Percentiles rank a stretch among this genome's conserved stretches.
Evolutionary conservation across 2,797 vertebrate genomes (phyloP).

Genomic region (Tadarida brasiliensis): DNA sequence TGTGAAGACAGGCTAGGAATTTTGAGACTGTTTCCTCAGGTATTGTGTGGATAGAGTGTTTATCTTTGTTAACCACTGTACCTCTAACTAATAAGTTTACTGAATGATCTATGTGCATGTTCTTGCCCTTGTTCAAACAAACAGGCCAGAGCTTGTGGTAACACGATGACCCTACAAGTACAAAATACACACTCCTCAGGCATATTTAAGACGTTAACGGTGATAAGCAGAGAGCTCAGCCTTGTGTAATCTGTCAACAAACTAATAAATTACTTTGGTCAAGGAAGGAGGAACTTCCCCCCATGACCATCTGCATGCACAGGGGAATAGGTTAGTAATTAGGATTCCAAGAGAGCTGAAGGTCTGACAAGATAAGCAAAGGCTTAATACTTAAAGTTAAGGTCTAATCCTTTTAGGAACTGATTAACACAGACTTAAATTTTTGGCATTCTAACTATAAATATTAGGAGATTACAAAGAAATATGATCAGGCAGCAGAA

Average conservation of each 20-base stretch:
- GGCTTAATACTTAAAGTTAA: constrained; percentile 70
- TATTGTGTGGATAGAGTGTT: constrained; percentile 41
- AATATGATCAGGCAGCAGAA: constrained; percentile 60
- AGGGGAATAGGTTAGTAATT: constrained; percentile 71
- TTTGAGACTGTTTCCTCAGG: constrained; percentile 56
- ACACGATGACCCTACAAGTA: constrained; percentile 82
- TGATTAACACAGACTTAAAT: constrained; percentile 38
- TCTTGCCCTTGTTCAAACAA: constrained; percentile 85
- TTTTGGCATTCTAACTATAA: constrained; percentile 73
- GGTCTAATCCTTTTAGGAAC: constrained; percentile 80
- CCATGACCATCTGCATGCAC: constrained; percentile 80
- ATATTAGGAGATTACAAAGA: constrained; percentile 74
- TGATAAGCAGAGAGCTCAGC: constrained; percentile 76
- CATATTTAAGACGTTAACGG: constrained; percentile 81
- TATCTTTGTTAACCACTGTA: constrained; percentile 78
- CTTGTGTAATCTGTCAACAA: constrained; percentile 86
- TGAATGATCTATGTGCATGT: constrained; percentile 78
- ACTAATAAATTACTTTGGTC: constrained; percentile 85
- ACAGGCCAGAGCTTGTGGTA: constrained; percentile 83
- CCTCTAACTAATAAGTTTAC: constrained; percentile 80
- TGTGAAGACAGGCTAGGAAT: constrained; percentile 68
- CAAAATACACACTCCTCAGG: constrained; percentile 82
- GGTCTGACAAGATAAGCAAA: constrained; percentile 78
- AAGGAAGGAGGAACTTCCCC: constrained; percentile 73
- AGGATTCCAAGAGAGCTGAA: constrained; percentile 67